These are phyloP conservation scores for Percopsis transmontana DNA, from an alignment of 2,113 vertebrate genomes.

Conservation along the genomic window DNA sequence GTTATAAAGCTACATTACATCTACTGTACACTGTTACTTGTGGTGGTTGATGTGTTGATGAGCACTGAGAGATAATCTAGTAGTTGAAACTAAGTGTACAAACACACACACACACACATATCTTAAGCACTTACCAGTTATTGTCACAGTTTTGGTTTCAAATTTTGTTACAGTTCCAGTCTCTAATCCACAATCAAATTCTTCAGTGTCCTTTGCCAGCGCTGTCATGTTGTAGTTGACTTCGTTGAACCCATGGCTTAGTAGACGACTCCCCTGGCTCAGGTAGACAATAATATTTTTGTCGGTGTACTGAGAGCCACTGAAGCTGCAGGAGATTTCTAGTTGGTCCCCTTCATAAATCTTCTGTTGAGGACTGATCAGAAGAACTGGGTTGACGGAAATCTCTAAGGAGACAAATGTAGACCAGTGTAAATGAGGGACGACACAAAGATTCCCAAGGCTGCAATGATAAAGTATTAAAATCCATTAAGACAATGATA, in stretches of 20 bases:
- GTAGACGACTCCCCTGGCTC: constrained; percentile 27
- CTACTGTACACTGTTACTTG: no score
- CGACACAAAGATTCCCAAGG: neutral
- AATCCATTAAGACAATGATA: neutral
- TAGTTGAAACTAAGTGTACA: neutral
- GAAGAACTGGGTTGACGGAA: constrained; percentile 39
- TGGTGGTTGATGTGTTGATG: no score
- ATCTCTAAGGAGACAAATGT: constrained; percentile 58
- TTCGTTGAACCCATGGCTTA: neutral
- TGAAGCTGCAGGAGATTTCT: constrained; percentile 47
- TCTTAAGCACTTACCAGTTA: constrained; percentile 62
- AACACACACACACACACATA: neutral
- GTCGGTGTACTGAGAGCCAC: accelerated
- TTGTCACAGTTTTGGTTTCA: neutral
- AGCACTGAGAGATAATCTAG: neutral
- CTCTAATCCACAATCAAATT: constrained; percentile 61
- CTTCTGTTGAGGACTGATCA: constrained; percentile 39
- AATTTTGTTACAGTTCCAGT: constrained; percentile 33
- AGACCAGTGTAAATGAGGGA: neutral
- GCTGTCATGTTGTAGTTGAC: constrained; percentile 31
- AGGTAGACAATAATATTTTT: neutral
- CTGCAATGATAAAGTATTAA: neutral
- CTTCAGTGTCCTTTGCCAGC: constrained; percentile 21
- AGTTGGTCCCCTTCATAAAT: constrained; percentile 75
- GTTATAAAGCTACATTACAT: no score